Conservation (phyloP, 2,113 vertebrate species). For the Ceratotherium simum region DNA sequence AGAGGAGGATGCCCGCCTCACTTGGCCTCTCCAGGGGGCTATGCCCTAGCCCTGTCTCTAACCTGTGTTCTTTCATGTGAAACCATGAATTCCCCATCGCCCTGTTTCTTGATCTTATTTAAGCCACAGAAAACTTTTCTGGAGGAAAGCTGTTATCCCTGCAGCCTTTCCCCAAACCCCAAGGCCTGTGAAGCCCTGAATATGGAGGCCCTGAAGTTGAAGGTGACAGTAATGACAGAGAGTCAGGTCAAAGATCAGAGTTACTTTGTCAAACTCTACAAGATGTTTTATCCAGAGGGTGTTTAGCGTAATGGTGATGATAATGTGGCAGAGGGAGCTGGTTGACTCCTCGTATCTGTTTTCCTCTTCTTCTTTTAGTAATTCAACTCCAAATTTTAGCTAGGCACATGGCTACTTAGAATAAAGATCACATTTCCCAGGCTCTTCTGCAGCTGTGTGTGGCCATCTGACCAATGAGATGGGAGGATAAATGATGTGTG, state of each 20-base stretch:
- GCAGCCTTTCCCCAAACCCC: background rate
- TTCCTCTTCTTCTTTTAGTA: constrained; percentile 3
- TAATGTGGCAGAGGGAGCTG: background rate
- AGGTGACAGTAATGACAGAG: background rate
- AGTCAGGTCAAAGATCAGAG: background rate
- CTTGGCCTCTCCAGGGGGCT: background rate
- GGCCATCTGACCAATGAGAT: background rate
- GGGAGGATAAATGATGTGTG: background rate
- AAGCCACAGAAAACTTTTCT: background rate
- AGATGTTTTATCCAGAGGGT: background rate
- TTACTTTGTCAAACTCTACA: background rate
- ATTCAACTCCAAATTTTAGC: background rate
- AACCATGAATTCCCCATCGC: background rate
- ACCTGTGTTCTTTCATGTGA: background rate
- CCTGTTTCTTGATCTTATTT: background rate
- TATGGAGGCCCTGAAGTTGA: background rate
- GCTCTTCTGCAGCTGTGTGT: background rate
- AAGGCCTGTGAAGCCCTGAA: background rate
- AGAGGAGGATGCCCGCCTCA: background rate
- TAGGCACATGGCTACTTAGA: background rate
- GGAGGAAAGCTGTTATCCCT: background rate
- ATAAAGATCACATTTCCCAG: background rate
- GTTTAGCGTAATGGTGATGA: background rate
- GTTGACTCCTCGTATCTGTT: background rate
- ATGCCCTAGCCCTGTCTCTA: background rate